Base-by-base conservation (phyloP, 1,140 invertebrate species). In the Megalopta genalis region DNA sequence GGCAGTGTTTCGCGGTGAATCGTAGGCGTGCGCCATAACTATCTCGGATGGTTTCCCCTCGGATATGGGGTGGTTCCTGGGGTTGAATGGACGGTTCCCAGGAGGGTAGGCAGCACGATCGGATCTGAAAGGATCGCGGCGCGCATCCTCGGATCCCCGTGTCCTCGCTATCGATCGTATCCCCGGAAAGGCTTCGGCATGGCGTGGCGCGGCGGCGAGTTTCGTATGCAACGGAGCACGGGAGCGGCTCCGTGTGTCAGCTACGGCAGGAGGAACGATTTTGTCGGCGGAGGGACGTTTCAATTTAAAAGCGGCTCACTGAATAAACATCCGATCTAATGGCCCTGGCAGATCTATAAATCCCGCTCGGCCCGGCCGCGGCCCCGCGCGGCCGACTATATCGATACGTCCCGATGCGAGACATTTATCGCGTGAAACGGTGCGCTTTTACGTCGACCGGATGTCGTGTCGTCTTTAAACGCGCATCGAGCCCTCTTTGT, bases 321-420 rank as follows among this genome's bases (percentile, higher is more conserved):
- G 85, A 87, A 89, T 88, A 90, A 88, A 90, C 85, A 89, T 85
- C 82, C 86, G 84, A 88, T 84, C 84, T 89, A 88, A 89, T 89
- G 85, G 86, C 79, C 67, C 73, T 67, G 74, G 66, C 65, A 81
- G 85, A 88, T 86, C 77, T 88, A 88, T 89, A 89, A 90, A 89
- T 90, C 85, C 84, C 42, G 0, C 12, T 21, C 27, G 37, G 52
- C 73, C 59, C 42, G 42, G 42, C 46, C 52, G 21, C 62, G 75
- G 63, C 52, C 46, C 68, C 4, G 16, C 76, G 69, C 60, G 42
- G 42, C 42, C 42, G 76, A 72, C 71, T 78, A 72, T 78, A 78
- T 78, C 76, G 68, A 78, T 78, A 64, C 67, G 66, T 71, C 68
- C n/a, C 27, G 46, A 27, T 27, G 32, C 59, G 68, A 46, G 75